phyloP scores from a whole-genome alignment of 2,113 vertebrate genomes.

The Onychorhynchus coronatus region DNA sequence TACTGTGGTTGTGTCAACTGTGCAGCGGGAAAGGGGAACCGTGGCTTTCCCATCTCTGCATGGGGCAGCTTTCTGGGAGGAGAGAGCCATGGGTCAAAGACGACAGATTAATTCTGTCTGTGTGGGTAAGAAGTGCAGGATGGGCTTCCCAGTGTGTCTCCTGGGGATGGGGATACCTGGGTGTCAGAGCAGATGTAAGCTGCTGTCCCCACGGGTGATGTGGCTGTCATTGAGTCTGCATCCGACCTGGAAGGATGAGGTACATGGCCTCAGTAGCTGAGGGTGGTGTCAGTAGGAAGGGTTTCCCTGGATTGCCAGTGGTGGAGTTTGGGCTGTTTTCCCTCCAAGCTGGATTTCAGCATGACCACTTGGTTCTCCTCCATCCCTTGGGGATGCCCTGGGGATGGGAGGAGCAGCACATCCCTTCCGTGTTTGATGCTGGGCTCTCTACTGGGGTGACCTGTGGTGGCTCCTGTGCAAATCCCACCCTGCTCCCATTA shows the following conservation, averaged over 20 bases:
- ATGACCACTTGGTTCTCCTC: not conserved
- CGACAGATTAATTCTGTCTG: not conserved
- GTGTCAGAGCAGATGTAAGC: not conserved
- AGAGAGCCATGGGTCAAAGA: accelerated
- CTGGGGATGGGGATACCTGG: not conserved
- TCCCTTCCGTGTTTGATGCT: not conserved
- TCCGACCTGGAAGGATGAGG: not conserved
- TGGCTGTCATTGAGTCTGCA: not conserved
- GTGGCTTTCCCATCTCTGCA: accelerated
- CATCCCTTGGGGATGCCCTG: not conserved
- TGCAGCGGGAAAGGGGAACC: accelerated
- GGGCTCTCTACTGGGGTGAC: accelerated
- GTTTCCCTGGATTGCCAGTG: not conserved
- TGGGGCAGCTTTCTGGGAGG: not conserved
- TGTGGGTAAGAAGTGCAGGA: not conserved
- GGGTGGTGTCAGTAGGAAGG: not conserved
- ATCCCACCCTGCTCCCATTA: not conserved
- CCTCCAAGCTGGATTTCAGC: not conserved
- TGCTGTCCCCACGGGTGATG: accelerated
- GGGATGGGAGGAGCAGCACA: not conserved
- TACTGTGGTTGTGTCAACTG: accelerated
- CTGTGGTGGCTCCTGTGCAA: accelerated
- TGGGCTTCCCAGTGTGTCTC: not conserved
- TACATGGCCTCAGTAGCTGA: accelerated
- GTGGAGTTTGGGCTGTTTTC: not conserved